Conservation (phyloP, 2,888 invertebrate species). For the Odontothrips loti region DNA sequence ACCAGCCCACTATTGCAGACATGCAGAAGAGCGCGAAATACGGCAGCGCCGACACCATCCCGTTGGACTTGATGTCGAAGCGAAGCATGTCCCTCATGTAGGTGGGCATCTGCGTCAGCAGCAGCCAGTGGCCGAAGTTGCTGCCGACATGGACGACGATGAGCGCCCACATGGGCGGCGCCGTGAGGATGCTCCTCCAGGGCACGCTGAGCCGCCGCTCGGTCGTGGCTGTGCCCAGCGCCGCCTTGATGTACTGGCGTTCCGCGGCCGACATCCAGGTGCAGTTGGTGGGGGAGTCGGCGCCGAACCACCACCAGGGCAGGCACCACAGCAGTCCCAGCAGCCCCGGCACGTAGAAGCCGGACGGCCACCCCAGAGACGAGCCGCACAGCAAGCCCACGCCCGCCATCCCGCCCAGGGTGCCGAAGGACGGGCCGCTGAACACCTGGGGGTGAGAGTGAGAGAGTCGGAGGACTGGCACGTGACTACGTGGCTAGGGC, state of each 20-base stretch:
- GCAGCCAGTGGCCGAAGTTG: conserved; percentile 78
- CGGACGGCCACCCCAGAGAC: conserved; percentile 68
- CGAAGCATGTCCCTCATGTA: conserved; percentile 70
- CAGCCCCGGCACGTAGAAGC: conserved; percentile 69
- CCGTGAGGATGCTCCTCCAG: conserved; percentile 65
- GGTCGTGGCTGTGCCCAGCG: background rate
- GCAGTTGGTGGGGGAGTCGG: conserved; percentile 60
- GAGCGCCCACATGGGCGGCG: conserved; percentile 66
- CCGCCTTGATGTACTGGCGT: conserved; percentile 58
- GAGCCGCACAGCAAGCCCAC: conserved; percentile 69
- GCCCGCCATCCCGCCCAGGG: conserved; percentile 65
- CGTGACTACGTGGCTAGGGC: background rate
- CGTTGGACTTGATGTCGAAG: conserved; percentile 68
- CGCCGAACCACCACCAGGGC: conserved; percentile 58
- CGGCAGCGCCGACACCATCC: conserved; percentile 64
- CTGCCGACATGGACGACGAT: conserved; percentile 68
- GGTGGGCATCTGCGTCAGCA: conserved; percentile 74
- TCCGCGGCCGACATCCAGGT: conserved; percentile 57
- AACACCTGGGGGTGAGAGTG: background rate
- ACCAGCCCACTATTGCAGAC: conserved; percentile 40
- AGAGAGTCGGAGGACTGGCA: no score
- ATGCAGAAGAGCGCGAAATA: conserved; percentile 71
- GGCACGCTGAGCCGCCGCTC: conserved; percentile 59
- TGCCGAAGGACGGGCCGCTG: conserved; percentile 53
- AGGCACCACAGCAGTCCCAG: conserved; percentile 59